Conservation (phyloP, 2,113 vertebrate species). For the Falcunculus frontatus region DNA sequence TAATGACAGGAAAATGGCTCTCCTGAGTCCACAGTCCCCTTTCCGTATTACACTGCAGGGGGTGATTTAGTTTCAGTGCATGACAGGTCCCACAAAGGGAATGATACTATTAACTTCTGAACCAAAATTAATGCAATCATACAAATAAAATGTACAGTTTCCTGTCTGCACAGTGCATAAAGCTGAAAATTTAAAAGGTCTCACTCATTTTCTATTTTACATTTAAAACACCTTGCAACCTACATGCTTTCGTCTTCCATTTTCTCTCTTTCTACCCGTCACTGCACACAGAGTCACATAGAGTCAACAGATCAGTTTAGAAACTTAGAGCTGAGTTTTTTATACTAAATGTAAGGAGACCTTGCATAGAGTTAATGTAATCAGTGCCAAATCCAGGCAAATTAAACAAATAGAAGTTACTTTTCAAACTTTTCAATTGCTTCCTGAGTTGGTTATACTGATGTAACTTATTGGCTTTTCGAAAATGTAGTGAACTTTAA, state of each 20-base stretch:
- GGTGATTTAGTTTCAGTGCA: not conserved
- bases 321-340: not conserved
- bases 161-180: not conserved
- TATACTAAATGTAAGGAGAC: not conserved
- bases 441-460: not conserved
- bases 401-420: not conserved
- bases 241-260: not conserved
- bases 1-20: conserved; percentile 37
- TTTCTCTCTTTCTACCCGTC: not conserved
- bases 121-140: conserved; percentile 38
- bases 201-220: not conserved
- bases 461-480: too few species aligned
- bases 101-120: conserved; percentile 32
- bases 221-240: not conserved
- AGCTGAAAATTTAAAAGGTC: not conserved
- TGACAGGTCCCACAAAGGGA: conserved; percentile 22
- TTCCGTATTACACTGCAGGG: not conserved
- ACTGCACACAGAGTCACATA: not conserved
- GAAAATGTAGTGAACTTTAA: too few species aligned
- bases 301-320: not conserved
- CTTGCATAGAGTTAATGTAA: not conserved
- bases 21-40: not conserved
- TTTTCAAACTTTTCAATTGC: not conserved
- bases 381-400: not conserved
- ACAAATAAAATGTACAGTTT: not conserved